Base-by-base conservation (phyloP, 2,797 vertebrate genomes). In the Protosalanx chinensis region DNA sequence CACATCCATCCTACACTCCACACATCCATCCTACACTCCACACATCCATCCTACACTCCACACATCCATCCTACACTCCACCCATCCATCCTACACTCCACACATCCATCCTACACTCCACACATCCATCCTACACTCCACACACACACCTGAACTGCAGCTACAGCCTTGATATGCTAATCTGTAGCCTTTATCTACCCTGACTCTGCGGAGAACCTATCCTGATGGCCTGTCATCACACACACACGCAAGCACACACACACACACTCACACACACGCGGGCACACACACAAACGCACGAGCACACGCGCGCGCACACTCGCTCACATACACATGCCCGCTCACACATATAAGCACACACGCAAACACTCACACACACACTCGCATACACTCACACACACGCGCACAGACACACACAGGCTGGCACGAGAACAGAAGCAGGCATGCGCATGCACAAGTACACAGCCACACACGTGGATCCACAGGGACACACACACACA, bases 141-240 rank as follows among this genome's bases (percentile, higher is more conserved):
- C 23, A 27, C 23, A 37, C 15, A 62, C 61, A 61, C 77, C 53
- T n/a, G 56, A 64, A 70, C 35, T 67, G 33, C 51, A 70, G 46
- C 23, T 69, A 64, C n/a, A 6, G 37, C 35, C 53, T 60, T 64
- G 60, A 77, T 70, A 66, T 76, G 60, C 69, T 65, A 75, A 80
- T 70, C 72, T 71, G 68, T 73, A 71, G 65, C 58, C 49, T 35
- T 33, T 60, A 72, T 35, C 58, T 20, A 18, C 68, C 29, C 8
- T 33, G 56, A 32, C 65, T 62, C 68, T 46, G 10, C 67, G 70
- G 71, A 72, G 58, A 33, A 67, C 74, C 67, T 68, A 71, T 76
- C 76, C 63, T 69, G 53, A 53, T 77, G 62, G 33, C 7, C 59
- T 13, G 23, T 27, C 23, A 61, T 46, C 59, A 61, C 20, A 61